These are phyloP conservation scores for Crotalus helleri DNA, from an alignment of 2,113 vertebrate species.

Conservation along the genomic window DNA sequence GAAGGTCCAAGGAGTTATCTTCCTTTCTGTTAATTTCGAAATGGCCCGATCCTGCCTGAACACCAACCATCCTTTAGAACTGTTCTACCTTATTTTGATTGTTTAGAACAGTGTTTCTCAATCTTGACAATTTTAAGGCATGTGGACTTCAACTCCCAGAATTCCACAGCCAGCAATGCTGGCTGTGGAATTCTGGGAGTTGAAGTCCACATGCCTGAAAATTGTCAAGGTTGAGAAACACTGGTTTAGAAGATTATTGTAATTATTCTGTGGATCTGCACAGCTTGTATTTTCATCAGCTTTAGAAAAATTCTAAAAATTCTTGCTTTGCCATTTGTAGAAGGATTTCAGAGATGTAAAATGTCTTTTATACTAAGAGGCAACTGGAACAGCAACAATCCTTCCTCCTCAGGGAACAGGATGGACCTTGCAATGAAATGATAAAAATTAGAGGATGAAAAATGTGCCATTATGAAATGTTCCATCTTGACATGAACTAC, in stretches of 20 bases:
- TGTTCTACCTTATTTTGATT: not conserved
- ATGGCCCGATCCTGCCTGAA: not conserved
- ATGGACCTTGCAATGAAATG: not conserved
- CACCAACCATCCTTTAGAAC: not conserved
- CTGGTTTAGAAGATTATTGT: not conserved
- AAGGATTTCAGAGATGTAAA: not conserved
- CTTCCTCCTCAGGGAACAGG: slow-evolving; percentile 45
- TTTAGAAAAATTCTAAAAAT: not conserved
- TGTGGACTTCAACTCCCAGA: too few relatives aligned
- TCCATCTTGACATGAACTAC: not conserved
- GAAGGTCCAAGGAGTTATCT: too few relatives aligned
- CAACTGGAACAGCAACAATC: slow-evolving; percentile 21
- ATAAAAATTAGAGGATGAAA: not conserved
- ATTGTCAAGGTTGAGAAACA: too few relatives aligned
- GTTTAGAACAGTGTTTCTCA: too few relatives aligned
- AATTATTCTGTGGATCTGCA: not conserved
- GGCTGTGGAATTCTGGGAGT: too few relatives aligned
- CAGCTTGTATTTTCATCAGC: not conserved
- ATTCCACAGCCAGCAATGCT: too few relatives aligned
- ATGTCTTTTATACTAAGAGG: slow-evolving; percentile 27
- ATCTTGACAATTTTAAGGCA: too few relatives aligned
- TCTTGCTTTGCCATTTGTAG: not conserved
- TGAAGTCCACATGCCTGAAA: too few relatives aligned
- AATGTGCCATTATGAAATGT: not conserved
- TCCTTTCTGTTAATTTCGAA: not conserved